A percentile compares a stretch with the other conserved stretches of the same genome.
Conservation (phyloP, 1,140 invertebrate genomes). For the Xylocopa sonorina region DNA sequence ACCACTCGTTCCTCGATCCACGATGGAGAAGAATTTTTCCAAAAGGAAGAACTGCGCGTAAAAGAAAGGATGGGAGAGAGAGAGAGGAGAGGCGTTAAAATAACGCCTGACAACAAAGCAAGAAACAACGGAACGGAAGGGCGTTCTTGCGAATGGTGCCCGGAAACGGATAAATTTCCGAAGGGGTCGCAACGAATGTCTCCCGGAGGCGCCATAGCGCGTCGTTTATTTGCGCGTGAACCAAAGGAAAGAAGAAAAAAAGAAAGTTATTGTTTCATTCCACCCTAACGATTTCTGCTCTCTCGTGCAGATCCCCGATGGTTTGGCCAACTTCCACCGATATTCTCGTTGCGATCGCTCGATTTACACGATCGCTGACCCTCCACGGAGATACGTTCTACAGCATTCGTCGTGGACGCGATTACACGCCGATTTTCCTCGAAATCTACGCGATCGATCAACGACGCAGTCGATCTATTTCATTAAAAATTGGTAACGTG, state of each 20-base stretch:
- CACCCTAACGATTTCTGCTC: constrained; percentile 39
- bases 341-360: constrained; percentile 18
- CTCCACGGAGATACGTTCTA: not conserved
- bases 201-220: constrained; percentile 51
- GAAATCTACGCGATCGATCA: not conserved
- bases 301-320: constrained; percentile 27
- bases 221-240: constrained; percentile 49
- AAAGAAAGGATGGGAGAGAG: not conserved
- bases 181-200: constrained; percentile 52
- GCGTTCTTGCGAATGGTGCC: constrained; percentile 28
- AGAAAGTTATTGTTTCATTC: constrained; percentile 58
- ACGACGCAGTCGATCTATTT: too few species aligned
- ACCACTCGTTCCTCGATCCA: not conserved
- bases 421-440: not conserved
- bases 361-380: constrained; percentile 13
- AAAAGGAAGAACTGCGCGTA: not conserved
- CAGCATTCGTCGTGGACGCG: too few species aligned
- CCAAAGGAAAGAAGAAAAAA: constrained; percentile 37
- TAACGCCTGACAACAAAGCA: not conserved
- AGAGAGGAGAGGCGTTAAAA: not conserved
- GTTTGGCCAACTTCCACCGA: constrained; percentile 20
- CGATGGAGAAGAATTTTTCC: not conserved
- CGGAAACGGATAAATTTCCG: constrained; percentile 55
- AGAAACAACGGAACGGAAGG: not conserved
- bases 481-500: too few species aligned